Percentiles rank a stretch among this genome's conserved stretches.
Conservation (phyloP, 2,888 invertebrate species). For the Caenorhabditis sp. region DNA sequence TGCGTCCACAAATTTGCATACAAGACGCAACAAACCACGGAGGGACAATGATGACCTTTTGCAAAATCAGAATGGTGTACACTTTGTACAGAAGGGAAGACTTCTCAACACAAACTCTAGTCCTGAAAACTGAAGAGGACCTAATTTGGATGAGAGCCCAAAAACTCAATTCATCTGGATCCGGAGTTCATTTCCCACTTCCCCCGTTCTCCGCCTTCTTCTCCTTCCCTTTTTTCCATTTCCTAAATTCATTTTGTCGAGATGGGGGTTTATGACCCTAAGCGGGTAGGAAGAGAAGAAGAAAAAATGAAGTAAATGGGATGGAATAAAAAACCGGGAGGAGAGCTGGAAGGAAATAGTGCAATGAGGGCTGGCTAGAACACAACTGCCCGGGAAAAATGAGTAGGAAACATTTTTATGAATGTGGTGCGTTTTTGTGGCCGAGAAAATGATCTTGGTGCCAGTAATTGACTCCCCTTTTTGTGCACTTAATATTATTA, state of each 20-base stretch:
- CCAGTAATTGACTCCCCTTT: background rate
- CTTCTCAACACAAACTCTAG: too few relatives aligned
- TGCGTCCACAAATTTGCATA: too few relatives aligned
- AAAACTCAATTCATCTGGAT: background rate
- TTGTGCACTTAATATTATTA: background rate
- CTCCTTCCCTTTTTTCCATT: background rate
- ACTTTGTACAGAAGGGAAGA: too few relatives aligned
- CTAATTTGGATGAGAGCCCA: background rate
- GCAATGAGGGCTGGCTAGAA: conserved; percentile 10
- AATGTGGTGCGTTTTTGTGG: background rate
- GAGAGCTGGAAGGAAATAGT: conserved; percentile 4
- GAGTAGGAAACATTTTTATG: conserved; percentile 8
- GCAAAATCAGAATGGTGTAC: too few relatives aligned
- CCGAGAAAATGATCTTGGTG: background rate
- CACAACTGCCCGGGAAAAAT: background rate
- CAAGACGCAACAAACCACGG: too few relatives aligned
- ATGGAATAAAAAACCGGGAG: conserved; percentile 1
- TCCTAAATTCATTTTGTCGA: conserved; percentile 38
- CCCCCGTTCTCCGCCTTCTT: background rate
- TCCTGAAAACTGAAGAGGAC: background rate
- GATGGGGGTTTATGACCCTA: conserved; percentile 37
- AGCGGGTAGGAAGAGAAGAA: conserved; percentile 1
- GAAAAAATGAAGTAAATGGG: conserved; percentile 1
- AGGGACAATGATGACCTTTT: too few relatives aligned
- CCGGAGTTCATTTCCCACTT: background rate